Percentiles rank a stretch among this genome's conserved stretches.
phyloP scores from a whole-genome alignment of 2,888 invertebrate genomes.

The Drosophila birchii region DNA sequence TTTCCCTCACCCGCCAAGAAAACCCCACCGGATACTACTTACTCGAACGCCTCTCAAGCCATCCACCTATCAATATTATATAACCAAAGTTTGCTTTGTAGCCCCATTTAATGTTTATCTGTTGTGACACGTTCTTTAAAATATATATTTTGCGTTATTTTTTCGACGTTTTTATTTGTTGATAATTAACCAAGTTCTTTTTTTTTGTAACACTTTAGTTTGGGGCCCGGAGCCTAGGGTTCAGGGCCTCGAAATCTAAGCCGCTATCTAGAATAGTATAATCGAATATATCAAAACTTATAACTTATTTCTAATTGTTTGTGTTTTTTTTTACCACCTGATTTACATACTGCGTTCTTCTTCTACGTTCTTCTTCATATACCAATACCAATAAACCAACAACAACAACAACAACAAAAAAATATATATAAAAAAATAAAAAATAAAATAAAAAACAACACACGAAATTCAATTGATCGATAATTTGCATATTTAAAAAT shows the following conservation, averaged over 20 bases:
- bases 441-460: slow-evolving; percentile 5
- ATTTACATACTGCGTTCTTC: slow-evolving; percentile 77
- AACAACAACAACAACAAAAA: slow-evolving; percentile 40
- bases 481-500: slow-evolving; percentile 69
- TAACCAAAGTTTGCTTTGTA: slow-evolving; percentile 27
- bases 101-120: slow-evolving; percentile 29
- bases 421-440: slow-evolving; percentile 51
- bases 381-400: slow-evolving; percentile 65
- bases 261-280: slow-evolving; percentile 51
- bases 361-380: slow-evolving; percentile 78
- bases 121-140: slow-evolving; percentile 38
- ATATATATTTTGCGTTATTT: slow-evolving; percentile 18
- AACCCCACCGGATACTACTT: slow-evolving; percentile 38
- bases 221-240: slow-evolving; percentile 15
- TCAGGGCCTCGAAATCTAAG: slow-evolving; percentile 10
- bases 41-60: slow-evolving; percentile 49
- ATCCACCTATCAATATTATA: slow-evolving; percentile 17
- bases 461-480: slow-evolving; percentile 44
- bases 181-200: slow-evolving; percentile 18
- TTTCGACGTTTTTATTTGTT: background rate
- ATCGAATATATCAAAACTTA: slow-evolving; percentile 58
- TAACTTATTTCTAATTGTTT: slow-evolving; percentile 62
- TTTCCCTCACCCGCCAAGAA: slow-evolving; percentile 13
- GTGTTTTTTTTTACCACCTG: slow-evolving; percentile 66
- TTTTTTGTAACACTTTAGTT: slow-evolving; percentile 36